Evolutionary conservation across 2,888 invertebrate species (phyloP).

Genomic region (Cosmorhoe ocellata): DNA sequence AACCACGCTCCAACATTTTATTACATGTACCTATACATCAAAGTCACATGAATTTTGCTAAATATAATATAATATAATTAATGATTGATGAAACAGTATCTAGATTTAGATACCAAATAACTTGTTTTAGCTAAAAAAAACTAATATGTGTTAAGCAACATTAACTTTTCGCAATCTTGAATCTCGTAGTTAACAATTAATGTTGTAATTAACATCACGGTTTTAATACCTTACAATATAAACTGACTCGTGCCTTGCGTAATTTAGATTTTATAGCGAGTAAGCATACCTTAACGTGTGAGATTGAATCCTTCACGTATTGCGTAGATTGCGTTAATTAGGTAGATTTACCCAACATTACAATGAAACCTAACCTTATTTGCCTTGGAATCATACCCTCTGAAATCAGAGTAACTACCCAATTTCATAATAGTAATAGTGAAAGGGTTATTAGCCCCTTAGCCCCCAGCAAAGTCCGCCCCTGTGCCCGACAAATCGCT

Average conservation of each 20-base stretch:
- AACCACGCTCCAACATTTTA: no score
- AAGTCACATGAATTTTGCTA: no score
- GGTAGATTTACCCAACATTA: constrained; percentile 21
- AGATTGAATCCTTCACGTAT: constrained; percentile 23
- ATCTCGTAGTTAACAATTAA: constrained; percentile 33
- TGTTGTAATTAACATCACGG: constrained; percentile 37
- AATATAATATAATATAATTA: no score
- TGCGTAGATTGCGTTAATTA: constrained; percentile 15
- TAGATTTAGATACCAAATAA: no score
- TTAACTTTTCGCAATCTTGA: constrained; percentile 37
- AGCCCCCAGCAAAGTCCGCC: constrained; percentile 41
- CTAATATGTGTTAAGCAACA: constrained; percentile 24
- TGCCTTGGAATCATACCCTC: constrained; percentile 15
- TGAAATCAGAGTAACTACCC: constrained; percentile 16
- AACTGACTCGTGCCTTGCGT: constrained; percentile 12
- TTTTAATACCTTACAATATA: constrained; percentile 29
- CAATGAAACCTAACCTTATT: constrained; percentile 20
- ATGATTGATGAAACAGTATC: no score
- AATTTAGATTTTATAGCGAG: constrained; percentile 24
- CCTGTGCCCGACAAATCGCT: constrained; percentile 26
- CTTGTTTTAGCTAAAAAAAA: not conserved
- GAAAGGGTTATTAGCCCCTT: constrained; percentile 15
- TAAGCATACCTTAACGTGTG: constrained; percentile 14
- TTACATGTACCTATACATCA: no score
- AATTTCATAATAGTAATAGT: constrained; percentile 26